Evolutionary conservation across 2,888 invertebrate species (phyloP), one percentile per base, ranked within the genome.

Genomic region (Hypomecis punctinalis): DNA sequence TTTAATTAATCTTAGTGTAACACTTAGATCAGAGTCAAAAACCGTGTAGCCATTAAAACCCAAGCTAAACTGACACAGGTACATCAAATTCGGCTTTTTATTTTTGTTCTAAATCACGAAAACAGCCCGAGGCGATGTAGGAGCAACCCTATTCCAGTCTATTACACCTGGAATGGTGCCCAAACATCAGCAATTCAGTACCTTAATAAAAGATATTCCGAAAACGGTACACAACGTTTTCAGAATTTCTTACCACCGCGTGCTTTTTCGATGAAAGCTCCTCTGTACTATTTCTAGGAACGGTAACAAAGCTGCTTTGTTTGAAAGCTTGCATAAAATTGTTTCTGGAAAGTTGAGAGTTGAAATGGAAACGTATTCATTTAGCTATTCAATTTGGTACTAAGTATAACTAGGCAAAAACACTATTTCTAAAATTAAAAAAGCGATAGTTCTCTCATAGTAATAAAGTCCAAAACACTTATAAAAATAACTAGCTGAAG

Each of bases 101-200:
- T 13, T 56, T 56, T 39, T 45, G 5, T 1, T n/a, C 7, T 43
- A n/a, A 43, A 11, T 43, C n/a, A 5, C 6, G 13, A 2, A 8
- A 8, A 10, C 33, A 47, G 6, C 11, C 7, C 23, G 13, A 1
- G n/a, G 33, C 11, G 13, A 9, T 39, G 42, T 40, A 39, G 23
- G 5, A 40, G 33, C 61, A 66, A 53, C 65, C 65, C 65, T 66
- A 52, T n/a, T 48, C 37, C 48, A 11, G 61, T 42, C 53, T 61
- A 61, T 66, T 66, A 61, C 61, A 58, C 61, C 65, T 66, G 65
- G 65, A 66, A 57, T 57, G 53, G 43, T 66, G 65, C 65, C 65
- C 65, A 66, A 57, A 61, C 61, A 61, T 66, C 61, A 61, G 61
- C 61, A 61, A 66, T 66, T 61, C 65, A 61, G 57, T 56, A 58